phyloP scores from a whole-genome alignment of 2,797 vertebrate species.

The Columba guinea region DNA sequence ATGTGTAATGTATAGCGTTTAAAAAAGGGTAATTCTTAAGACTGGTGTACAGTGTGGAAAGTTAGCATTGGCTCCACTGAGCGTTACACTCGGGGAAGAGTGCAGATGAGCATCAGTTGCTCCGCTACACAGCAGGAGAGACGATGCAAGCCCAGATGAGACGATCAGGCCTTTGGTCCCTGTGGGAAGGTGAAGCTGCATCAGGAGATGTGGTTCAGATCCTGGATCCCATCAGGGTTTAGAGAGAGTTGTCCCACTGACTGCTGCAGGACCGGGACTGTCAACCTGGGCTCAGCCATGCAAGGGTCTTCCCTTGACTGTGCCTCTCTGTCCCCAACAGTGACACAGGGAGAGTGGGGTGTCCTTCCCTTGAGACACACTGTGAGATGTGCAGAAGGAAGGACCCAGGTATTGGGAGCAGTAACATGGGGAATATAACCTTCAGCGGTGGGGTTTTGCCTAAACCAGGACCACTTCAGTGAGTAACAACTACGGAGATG shows the following conservation, averaged over 20 bases:
- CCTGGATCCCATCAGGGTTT: rapidly evolving
- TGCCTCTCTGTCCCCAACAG: background rate
- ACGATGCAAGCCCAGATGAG: background rate
- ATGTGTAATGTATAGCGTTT: background rate
- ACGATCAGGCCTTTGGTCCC: background rate
- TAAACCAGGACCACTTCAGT: background rate
- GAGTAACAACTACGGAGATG: background rate
- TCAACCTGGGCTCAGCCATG: background rate
- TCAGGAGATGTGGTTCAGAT: background rate
- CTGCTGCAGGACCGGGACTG: rapidly evolving
- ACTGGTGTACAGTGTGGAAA: background rate
- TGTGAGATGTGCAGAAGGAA: background rate
- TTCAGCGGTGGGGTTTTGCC: background rate
- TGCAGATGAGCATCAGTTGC: background rate
- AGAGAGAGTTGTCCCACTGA: background rate
- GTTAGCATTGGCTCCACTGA: background rate
- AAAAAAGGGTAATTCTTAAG: conserved; percentile 2
- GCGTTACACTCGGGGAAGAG: background rate
- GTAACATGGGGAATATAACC: background rate
- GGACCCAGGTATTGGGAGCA: too few relatives aligned
- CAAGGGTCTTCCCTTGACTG: background rate
- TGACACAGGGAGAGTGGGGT: too few relatives aligned
- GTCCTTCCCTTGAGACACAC: background rate
- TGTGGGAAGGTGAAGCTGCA: background rate
- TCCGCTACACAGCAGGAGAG: background rate